Evolutionary conservation across 2,888 invertebrate species (phyloP).

Genomic region (Eulithis testata): DNA sequence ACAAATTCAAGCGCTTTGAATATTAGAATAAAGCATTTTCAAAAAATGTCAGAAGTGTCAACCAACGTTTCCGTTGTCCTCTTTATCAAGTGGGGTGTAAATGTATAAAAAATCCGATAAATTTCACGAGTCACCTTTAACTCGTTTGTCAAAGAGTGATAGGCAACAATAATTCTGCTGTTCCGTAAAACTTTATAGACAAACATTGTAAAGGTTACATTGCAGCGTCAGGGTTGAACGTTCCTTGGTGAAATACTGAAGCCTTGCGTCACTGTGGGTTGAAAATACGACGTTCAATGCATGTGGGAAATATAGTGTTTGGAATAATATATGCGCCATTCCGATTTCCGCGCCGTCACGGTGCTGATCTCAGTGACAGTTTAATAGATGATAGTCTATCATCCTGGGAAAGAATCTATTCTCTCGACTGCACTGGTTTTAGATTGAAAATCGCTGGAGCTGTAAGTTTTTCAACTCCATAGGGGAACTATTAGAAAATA

Average conservation of each 20-base stretch:
- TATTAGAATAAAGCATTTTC: too few relatives aligned
- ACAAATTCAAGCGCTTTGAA: too few relatives aligned
- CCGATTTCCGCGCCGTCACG: slow-evolving; percentile 48
- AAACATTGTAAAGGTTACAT: slow-evolving; percentile 42
- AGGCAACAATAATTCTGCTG: slow-evolving; percentile 47
- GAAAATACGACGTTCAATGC: slow-evolving; percentile 66
- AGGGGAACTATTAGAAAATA: background rate
- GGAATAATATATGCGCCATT: slow-evolving; percentile 56
- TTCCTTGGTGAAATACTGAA: slow-evolving; percentile 45
- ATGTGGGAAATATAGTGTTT: slow-evolving; percentile 64
- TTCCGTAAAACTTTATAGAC: slow-evolving; percentile 31
- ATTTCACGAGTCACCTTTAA: slow-evolving; percentile 73
- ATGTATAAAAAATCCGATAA: slow-evolving; percentile 73
- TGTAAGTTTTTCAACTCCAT: slow-evolving; percentile 15
- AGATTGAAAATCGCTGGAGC: slow-evolving; percentile 30
- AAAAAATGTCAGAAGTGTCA: slow-evolving; percentile 53
- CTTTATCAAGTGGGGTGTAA: slow-evolving; percentile 67
- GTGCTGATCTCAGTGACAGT: slow-evolving; percentile 45
- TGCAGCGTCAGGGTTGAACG: slow-evolving; percentile 20
- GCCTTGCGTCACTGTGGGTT: slow-evolving; percentile 62
- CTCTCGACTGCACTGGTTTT: slow-evolving; percentile 29
- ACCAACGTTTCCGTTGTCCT: slow-evolving; percentile 55
- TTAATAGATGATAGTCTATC: slow-evolving; percentile 44
- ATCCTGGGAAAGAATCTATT: slow-evolving; percentile 39
- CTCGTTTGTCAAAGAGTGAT: slow-evolving; percentile 75